These are phyloP conservation scores for Hemicordylus capensis DNA, from an alignment of 2,113 vertebrate species.

Conservation along the genomic window DNA sequence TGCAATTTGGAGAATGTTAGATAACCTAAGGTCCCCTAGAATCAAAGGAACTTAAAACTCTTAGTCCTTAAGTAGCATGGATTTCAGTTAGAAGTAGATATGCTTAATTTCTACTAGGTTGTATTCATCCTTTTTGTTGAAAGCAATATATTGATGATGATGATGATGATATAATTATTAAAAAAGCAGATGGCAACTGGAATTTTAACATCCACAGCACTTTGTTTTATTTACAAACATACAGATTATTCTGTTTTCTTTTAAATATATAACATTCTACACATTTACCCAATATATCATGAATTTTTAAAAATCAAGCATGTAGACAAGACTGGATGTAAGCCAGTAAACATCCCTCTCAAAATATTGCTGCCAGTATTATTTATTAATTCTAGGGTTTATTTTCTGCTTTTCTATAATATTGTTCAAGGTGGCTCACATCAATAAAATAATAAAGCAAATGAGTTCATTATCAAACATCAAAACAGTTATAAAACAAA, in stretches of 20 bases:
- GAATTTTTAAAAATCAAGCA: background rate
- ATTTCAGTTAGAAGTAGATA: background rate
- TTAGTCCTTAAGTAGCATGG: background rate
- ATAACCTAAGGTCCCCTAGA: background rate
- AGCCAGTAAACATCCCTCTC: slow-evolving; percentile 37
- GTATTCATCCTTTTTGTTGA: background rate
- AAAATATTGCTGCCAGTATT: slow-evolving; percentile 50
- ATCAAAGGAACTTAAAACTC: background rate
- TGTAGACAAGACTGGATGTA: slow-evolving; percentile 42
- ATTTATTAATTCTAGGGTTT: too few species aligned
- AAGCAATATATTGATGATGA: too few species aligned
- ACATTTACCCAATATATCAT: background rate
- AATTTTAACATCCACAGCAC: background rate
- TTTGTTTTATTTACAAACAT: background rate
- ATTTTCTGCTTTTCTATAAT: too few species aligned
- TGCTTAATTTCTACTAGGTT: background rate
- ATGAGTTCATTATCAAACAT: too few species aligned
- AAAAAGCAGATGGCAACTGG: background rate
- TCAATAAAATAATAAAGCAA: too few species aligned
- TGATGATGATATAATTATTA: too few species aligned
- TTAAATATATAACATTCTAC: background rate
- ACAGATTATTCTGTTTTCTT: background rate
- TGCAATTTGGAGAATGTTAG: background rate
- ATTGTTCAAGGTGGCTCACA: too few species aligned
- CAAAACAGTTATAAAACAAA: too few species aligned